phyloP scores from a whole-genome alignment of 2,113 vertebrate genomes.

The Agapornis roseicollis region DNA sequence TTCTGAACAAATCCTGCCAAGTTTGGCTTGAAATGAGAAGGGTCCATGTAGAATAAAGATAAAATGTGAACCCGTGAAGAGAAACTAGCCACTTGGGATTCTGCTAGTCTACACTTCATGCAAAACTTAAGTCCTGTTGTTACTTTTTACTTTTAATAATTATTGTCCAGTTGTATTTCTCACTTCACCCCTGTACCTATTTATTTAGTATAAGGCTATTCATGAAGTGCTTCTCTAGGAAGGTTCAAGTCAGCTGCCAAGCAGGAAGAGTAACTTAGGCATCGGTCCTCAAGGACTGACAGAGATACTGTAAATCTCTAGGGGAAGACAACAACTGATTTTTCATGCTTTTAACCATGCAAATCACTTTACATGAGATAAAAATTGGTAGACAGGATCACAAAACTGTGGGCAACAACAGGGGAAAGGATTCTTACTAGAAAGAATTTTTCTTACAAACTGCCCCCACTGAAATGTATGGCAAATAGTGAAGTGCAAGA shows the following conservation, averaged over 20 bases:
- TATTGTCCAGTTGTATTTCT: constrained; percentile 8
- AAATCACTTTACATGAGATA: not conserved
- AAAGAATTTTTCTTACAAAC: not conserved
- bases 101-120: not conserved
- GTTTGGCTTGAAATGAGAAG: not conserved
- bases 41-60: not conserved
- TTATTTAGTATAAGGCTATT: constrained; percentile 12
- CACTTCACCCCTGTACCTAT: not conserved
- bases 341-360: not conserved
- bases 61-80: not conserved
- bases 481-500: not conserved
- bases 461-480: not conserved
- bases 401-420: not conserved
- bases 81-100: not conserved
- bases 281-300: constrained; percentile 14
- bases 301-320: not conserved
- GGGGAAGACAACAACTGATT: not conserved
- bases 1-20: not conserved
- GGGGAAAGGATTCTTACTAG: not conserved
- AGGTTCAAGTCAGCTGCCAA: not conserved
- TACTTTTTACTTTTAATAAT: constrained; percentile 9
- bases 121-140: not conserved
- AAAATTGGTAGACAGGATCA: not conserved
- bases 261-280: constrained; percentile 37
- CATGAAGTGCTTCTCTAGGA: not conserved